Conservation (phyloP, 2,888 invertebrate genomes). For the Melanophora roralis region DNA sequence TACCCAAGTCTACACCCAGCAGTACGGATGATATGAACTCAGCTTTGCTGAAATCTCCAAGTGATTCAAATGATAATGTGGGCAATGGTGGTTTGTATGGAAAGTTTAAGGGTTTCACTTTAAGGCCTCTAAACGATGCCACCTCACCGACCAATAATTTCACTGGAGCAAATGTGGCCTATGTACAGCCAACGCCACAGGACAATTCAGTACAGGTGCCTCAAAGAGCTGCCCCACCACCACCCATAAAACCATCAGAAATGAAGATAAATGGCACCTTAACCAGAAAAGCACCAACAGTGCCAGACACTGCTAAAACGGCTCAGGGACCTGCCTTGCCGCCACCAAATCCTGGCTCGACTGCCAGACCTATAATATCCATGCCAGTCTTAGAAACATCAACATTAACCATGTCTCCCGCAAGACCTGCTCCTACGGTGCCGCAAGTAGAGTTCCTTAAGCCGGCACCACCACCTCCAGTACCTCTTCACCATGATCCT, state of each 20-base stretch:
- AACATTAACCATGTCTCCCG: slow-evolving; percentile 77
- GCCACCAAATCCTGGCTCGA: slow-evolving; percentile 81
- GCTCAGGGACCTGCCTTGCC: slow-evolving; percentile 79
- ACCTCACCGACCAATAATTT: slow-evolving; percentile 70
- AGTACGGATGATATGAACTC: slow-evolving; percentile 86
- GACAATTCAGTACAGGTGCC: slow-evolving; percentile 74
- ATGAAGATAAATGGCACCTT: slow-evolving; percentile 66
- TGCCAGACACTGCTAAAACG: slow-evolving; percentile 39
- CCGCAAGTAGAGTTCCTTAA: slow-evolving; percentile 58
- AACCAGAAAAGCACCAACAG: slow-evolving; percentile 64
- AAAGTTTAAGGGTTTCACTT: slow-evolving; percentile 90
- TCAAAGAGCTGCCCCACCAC: slow-evolving; percentile 81
- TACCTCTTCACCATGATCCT: slow-evolving; percentile 75
- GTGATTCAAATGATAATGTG: slow-evolving; percentile 78
- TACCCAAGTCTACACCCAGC: slow-evolving; percentile 79
- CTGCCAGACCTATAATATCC: slow-evolving; percentile 86
- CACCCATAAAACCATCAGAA: slow-evolving; percentile 75
- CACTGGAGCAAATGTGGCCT: slow-evolving; percentile 79
- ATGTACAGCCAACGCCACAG: slow-evolving; percentile 76
- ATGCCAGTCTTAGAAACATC: slow-evolving; percentile 89
- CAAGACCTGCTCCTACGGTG: slow-evolving; percentile 41
- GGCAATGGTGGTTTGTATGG: slow-evolving; percentile 85
- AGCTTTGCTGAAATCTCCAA: slow-evolving; percentile 81
- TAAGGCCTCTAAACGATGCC: slow-evolving; percentile 77
- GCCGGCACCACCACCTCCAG: slow-evolving; percentile 80